phyloP scores from a whole-genome alignment of 1,140 invertebrate species.

The Campoletis sonorensis region DNA sequence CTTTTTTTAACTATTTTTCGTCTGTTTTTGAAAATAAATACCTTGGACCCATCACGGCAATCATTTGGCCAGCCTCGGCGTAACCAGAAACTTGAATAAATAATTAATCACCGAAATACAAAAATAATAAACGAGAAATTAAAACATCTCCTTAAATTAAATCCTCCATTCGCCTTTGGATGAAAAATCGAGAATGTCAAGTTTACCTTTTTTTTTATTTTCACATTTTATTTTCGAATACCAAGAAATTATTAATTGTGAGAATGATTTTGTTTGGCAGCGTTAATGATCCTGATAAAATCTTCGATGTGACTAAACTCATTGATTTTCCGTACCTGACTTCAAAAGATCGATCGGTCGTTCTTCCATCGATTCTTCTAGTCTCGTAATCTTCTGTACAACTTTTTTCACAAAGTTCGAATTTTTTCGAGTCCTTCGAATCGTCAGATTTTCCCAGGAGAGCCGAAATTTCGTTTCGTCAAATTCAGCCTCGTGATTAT shows the following conservation, averaged over 20 bases:
- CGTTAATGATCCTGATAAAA: no score
- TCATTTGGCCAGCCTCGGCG: slow-evolving; percentile 53
- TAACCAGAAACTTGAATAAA: slow-evolving; percentile 50
- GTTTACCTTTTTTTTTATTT: neutral
- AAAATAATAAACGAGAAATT: neutral
- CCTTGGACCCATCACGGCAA: slow-evolving; percentile 62
- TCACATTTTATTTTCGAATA: neutral
- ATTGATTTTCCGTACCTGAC: neutral
- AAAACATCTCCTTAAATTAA: neutral
- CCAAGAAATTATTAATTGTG: no score
- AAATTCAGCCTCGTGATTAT: neutral
- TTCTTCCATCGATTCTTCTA: neutral
- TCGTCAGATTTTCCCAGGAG: slow-evolving; percentile 47
- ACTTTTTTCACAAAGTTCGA: slow-evolving; percentile 12
- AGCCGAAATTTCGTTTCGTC: slow-evolving; percentile 27
- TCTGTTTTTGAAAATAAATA: slow-evolving; percentile 39
- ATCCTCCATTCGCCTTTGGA: neutral
- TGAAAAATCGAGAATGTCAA: neutral
- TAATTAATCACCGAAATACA: neutral
- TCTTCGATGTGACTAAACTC: no score
- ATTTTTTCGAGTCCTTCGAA: slow-evolving; percentile 17
- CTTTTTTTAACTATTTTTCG: neutral
- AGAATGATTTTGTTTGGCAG: no score
- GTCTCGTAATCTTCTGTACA: neutral
- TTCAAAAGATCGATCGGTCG: neutral